These are phyloP conservation scores for Psylliodes chrysocephalus DNA, from an alignment of 2,888 invertebrate species.

Conservation along the genomic window DNA sequence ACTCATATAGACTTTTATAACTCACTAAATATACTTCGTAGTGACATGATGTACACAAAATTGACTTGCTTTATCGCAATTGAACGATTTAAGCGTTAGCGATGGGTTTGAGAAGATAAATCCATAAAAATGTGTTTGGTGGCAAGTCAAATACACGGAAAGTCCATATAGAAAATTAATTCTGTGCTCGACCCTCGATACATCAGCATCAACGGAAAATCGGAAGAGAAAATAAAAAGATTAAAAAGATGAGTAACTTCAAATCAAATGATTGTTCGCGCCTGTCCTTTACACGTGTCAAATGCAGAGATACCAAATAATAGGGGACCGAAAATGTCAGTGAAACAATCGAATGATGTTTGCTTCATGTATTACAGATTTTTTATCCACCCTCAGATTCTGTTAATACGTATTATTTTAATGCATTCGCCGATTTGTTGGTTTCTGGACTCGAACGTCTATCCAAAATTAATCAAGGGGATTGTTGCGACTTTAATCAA, in stretches of 20 bases:
- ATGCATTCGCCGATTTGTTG: constrained; percentile 42
- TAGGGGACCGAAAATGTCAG: constrained; percentile 53
- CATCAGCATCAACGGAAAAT: constrained; percentile 49
- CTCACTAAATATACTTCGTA: no score
- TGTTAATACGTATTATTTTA: constrained; percentile 44
- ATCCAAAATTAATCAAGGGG: constrained; percentile 35
- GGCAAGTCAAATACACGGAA: constrained; percentile 52
- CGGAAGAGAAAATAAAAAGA: constrained; percentile 58
- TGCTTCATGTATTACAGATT: constrained; percentile 56
- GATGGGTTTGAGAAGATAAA: constrained; percentile 8
- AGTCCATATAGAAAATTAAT: constrained; percentile 58
- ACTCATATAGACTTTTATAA: no score
- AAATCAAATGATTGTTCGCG: constrained; percentile 56
- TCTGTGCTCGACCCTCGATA: constrained; percentile 49
- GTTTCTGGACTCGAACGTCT: constrained; percentile 23
- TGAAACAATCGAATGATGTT: constrained; percentile 56
- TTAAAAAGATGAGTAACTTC: constrained; percentile 58
- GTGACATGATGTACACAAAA: constrained; percentile 9
- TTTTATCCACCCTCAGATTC: constrained; percentile 45
- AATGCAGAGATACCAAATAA: constrained; percentile 55
- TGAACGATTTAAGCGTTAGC: constrained; percentile 24
- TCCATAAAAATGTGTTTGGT: constrained; percentile 49
- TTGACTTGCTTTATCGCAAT: constrained; percentile 1
- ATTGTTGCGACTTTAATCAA: constrained; percentile 33
- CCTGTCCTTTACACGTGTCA: constrained; percentile 57